Evolutionary conservation across 2,113 vertebrate species (phyloP).

Genomic region (Calidris pugnax): DNA sequence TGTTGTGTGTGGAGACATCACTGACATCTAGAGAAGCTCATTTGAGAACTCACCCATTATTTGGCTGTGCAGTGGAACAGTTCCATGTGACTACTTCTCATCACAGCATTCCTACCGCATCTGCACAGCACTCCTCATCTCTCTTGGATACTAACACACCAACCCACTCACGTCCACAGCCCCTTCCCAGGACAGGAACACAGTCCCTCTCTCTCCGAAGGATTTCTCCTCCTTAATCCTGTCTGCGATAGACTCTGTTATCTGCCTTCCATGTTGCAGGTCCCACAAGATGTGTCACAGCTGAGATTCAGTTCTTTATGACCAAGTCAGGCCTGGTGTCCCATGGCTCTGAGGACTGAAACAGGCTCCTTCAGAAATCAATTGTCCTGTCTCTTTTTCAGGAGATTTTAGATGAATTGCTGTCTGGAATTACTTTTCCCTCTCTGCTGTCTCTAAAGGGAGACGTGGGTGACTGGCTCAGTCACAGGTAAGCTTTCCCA

Average conservation of each 20-base stretch:
- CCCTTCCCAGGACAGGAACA: not conserved
- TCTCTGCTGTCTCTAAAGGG: not conserved
- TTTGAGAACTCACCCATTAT: not conserved
- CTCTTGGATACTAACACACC: not conserved
- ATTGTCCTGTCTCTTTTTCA: not conserved
- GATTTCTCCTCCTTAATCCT: not conserved
- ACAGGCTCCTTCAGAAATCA: not conserved
- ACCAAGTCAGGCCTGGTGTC: not conserved
- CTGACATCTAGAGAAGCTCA: not conserved
- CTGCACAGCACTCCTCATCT: not conserved
- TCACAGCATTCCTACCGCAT: not conserved
- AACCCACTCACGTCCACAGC: not conserved
- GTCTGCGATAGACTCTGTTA: not conserved
- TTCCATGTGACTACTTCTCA: rapidly evolving
- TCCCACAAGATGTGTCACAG: not conserved
- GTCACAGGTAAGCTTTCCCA: not conserved
- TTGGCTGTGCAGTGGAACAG: not conserved
- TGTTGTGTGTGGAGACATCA: not conserved
- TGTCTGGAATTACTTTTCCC: not conserved
- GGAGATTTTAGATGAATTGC: not conserved
- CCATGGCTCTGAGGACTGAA: not conserved
- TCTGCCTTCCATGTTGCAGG: not conserved
- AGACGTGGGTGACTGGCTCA: not conserved
- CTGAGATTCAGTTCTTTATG: not conserved
- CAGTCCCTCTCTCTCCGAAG: not conserved